Evolutionary conservation across 2,888 invertebrate genomes (phyloP), one percentile per base, ranked within the genome.

Genomic region (Lithosia quadra): DNA sequence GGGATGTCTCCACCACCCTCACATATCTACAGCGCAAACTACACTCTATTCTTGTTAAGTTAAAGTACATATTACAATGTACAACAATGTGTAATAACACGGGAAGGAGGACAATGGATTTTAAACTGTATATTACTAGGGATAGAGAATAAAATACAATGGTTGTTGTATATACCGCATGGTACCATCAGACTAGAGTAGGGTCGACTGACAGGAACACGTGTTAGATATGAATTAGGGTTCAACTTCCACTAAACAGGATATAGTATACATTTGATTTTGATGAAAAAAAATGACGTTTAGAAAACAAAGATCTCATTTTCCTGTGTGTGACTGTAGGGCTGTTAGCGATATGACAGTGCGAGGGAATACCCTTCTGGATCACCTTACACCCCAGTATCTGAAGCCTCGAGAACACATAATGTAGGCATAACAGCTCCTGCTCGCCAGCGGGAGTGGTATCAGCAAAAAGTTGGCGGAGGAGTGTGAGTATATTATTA

Each of bases 31-130:
- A 63, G 28, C 18, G 10, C 22, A 65, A 49, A 43, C 28, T 33
- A 55, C 0, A 39, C 28, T 21, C 15, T 43, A 55, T 61, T 5
- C n/a, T 15, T 0, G 8, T 11, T 1, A 0, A 0, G 1, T 11
- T 66, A 21, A 58, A 33, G 55, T 58, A 15, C 13, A 43, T 28
- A 65, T 28, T 65, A 64, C 21, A 58, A 43, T 43, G 43, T 24
- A 65, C 11, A 34, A 4, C 0, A 63, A 4, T 22, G 55, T 22
- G 10, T 18, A 4, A 22, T 21, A 34, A 55, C 33, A n/a, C 53
- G 1, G 18, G 39, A 43, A 0, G 9, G 18, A 2, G 24, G 9
- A 49, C 49, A 33, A 43, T 28, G 13, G n/a, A 62, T 49, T 28
- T 49, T 3, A 49, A 49, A 62, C 62, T 33, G n/a, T 62, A 49